Evolutionary conservation across 2,113 vertebrate species (phyloP).

Genomic region (Menidia beryllina): DNA sequence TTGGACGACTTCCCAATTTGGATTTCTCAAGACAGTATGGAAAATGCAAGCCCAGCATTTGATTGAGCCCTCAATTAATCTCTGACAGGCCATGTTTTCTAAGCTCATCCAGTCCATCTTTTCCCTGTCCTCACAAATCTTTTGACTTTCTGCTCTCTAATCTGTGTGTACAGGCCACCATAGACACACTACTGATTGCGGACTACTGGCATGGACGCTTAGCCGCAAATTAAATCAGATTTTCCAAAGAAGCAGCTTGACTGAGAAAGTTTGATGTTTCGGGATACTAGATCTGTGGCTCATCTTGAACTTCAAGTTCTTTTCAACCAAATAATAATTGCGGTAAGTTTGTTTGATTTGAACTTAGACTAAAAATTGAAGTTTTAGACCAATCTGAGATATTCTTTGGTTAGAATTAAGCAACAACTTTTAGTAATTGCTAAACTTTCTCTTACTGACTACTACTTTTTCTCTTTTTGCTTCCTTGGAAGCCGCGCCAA

Average conservation of each 20-base stretch:
- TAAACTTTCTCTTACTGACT: background rate
- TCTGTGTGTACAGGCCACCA: constrained; percentile 19
- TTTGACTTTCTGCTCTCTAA: constrained; percentile 30
- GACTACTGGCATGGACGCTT: constrained; percentile 27
- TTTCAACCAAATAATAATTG: background rate
- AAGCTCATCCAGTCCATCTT: constrained; percentile 33
- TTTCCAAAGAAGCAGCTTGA: constrained; percentile 49
- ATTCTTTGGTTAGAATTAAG: background rate
- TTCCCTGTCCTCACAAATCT: constrained; percentile 29
- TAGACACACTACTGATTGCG: constrained; percentile 48
- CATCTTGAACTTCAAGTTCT: background rate
- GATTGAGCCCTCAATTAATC: constrained; percentile 47
- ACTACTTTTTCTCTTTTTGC: constrained; percentile 29
- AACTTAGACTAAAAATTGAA: background rate
- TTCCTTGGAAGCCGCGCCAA: constrained; percentile 34
- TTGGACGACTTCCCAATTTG: constrained; percentile 40
- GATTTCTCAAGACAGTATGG: constrained; percentile 33
- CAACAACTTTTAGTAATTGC: background rate
- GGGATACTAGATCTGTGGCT: constrained; percentile 37
- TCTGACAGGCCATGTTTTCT: constrained; percentile 19
- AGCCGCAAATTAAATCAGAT: constrained; percentile 37
- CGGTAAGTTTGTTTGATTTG: background rate
- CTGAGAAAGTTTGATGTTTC: constrained; percentile 30
- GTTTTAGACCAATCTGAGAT: constrained; percentile 3
- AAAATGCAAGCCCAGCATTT: constrained; percentile 35